Evolutionary conservation across 2,888 invertebrate species (phyloP).

Genomic region (Hydropsyche betteni): DNA sequence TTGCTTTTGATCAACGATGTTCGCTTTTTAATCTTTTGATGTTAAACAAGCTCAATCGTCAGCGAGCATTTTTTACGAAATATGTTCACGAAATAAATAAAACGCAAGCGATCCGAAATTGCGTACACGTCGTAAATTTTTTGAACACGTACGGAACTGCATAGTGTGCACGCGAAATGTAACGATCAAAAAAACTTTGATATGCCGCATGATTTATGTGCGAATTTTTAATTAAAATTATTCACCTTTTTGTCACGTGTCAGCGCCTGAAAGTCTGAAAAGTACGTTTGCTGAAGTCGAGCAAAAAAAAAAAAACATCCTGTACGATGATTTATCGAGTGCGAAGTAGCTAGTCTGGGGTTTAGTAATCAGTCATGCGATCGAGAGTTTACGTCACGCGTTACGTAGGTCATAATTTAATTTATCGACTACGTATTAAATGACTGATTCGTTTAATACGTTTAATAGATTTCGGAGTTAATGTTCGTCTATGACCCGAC

Average conservation of each 20-base stretch:
- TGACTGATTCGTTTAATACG: too few species aligned
- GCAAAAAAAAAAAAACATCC: slow-evolving; percentile 10
- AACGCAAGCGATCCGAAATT: too few species aligned
- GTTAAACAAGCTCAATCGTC: too few species aligned
- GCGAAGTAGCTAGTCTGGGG: slow-evolving; percentile 26
- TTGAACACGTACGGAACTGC: too few species aligned
- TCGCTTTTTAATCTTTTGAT: too few species aligned
- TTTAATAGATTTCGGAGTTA: not conserved
- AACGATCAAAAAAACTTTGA: not conserved
- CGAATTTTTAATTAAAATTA: slow-evolving; percentile 35
- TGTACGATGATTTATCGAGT: slow-evolving; percentile 41
- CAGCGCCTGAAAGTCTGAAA: slow-evolving; percentile 33
- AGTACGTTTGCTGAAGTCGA: slow-evolving; percentile 15
- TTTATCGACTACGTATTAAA: too few species aligned
- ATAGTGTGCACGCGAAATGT: too few species aligned
- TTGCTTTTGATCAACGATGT: not conserved
- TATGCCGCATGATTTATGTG: slow-evolving; percentile 33
- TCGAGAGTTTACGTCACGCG: not conserved
- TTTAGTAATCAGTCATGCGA: slow-evolving; percentile 4
- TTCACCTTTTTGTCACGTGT: slow-evolving; percentile 39
- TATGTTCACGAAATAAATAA: too few species aligned
- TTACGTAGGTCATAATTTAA: not conserved
- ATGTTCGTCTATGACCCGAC: not conserved
- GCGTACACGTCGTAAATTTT: too few species aligned
- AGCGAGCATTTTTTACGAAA: too few species aligned